These are phyloP conservation scores for Trinectes maculatus DNA, from an alignment of 2,113 vertebrate genomes.

Conservation along the genomic window DNA sequence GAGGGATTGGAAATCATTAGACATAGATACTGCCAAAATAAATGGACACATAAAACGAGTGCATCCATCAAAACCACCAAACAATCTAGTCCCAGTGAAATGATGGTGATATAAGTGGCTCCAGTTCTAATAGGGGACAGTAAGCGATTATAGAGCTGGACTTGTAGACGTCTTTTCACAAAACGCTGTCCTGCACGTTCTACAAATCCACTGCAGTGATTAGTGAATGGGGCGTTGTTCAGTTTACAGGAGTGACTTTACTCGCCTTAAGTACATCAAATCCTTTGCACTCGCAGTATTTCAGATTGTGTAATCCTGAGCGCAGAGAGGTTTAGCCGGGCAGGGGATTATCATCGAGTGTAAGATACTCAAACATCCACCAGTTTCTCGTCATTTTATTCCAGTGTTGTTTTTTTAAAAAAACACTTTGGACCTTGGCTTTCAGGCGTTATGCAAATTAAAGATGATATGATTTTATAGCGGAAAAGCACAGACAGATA, in stretches of 20 bases:
- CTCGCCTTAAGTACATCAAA: slow-evolving; percentile 15
- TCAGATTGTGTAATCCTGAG: slow-evolving; percentile 18
- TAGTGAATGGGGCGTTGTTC: neutral
- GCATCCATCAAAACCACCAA: neutral
- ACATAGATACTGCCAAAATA: neutral
- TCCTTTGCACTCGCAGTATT: neutral
- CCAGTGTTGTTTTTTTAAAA: neutral
- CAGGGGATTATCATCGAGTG: slow-evolving; percentile 41
- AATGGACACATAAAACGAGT: neutral
- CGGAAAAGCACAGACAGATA: neutral
- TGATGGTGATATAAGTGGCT: neutral
- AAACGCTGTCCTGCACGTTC: neutral
- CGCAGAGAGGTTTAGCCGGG: slow-evolving; percentile 18
- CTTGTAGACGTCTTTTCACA: neutral
- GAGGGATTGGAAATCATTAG: too few relatives aligned
- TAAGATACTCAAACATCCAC: slow-evolving; percentile 17
- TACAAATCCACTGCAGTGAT: neutral
- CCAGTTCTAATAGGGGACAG: neutral
- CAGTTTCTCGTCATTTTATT: slow-evolving; percentile 30
- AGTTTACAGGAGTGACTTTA: neutral
- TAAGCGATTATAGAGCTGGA: neutral
- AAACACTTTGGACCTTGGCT: slow-evolving; percentile 12
- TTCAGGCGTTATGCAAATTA: neutral
- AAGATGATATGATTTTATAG: too few relatives aligned
- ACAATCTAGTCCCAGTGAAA: neutral